Evolutionary conservation across 2,113 vertebrate genomes (phyloP), one percentile per base, ranked within the genome.

Genomic region (Megaceryle maxima): DNA sequence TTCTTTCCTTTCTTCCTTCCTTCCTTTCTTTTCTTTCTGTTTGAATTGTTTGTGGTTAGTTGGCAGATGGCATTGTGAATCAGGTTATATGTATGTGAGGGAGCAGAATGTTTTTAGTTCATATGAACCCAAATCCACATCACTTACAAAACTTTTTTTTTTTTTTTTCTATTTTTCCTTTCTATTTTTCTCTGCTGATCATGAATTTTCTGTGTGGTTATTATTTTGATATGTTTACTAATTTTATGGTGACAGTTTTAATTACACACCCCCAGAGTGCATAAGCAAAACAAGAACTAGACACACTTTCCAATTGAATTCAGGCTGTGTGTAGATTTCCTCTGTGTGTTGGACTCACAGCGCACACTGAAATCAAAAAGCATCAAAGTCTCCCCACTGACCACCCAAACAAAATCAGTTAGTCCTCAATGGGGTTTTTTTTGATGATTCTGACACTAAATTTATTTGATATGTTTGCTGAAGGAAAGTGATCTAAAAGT

Each of bases 21-120:
- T 87, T 41, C 21, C n/a, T 85, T 43, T 31, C 13, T 66, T 25
- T 29, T 29, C 24, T 62, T 11, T 16, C 24, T 21, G 20, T 39
- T 28, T 25, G 1, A 8, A 18, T 81, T 81, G 55, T 70, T 81
- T 91, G 48, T 87, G 72, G 44, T 87, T 89, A 76, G 25, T 72
- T 95, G 73, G 44, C 86, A 95, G 85, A 87, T 84, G 68, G 66
- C 51, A 51, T 53, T 78, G 53, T 78, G 73, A 92, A 88, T 92
- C 77, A 75, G 83, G 78, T 69, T 88, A 33, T 84, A 48, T 0
- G 0, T 70, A 93, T 80, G 51, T 74, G 55, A 76, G 44, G 33
- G 55, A 91, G 64, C 39, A 79, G 37, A 84, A n/a, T 68, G 26
- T 56, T 90, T 79, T 76, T 62, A 59, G 53, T 83, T 91, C 59